A percentile compares a stretch with the other conserved stretches of the same genome.
Conservation (phyloP, 2,113 vertebrate species). For the Excalfactoria chinensis region DNA sequence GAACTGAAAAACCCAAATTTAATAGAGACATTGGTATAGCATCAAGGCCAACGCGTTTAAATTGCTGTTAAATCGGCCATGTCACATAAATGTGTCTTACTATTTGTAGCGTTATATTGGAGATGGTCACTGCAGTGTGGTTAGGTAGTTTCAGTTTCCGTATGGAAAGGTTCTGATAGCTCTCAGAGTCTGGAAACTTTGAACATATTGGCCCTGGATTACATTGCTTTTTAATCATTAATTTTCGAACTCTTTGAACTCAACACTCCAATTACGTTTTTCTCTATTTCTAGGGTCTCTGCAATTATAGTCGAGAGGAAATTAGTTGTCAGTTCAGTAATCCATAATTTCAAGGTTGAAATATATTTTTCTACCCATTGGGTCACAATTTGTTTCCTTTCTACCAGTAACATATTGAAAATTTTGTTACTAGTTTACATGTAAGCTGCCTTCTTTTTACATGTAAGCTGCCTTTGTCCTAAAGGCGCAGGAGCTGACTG, state of each 20-base stretch:
- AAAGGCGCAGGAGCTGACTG: no score
- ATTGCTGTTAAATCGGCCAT: neutral
- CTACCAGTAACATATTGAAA: neutral
- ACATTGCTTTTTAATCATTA: neutral
- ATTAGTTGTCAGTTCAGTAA: constrained; percentile 64
- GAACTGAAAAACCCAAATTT: neutral
- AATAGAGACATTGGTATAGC: neutral
- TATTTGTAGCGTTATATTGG: constrained; percentile 14
- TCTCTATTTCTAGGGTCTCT: constrained; percentile 21
- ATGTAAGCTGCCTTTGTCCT: no score
- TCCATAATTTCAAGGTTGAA: constrained; percentile 14
- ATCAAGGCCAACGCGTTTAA: neutral
- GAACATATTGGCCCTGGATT: constrained; percentile 1
- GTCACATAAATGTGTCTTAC: neutral
- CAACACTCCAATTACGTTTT: neutral
- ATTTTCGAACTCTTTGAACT: constrained; percentile 18
- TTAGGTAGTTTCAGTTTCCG: neutral
- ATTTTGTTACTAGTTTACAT: constrained; percentile 23
- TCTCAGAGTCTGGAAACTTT: constrained; percentile 19
- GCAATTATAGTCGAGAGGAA: constrained; percentile 50
- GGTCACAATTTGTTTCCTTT: constrained; percentile 28
- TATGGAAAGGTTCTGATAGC: constrained; percentile 17
- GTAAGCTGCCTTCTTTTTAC: no score
- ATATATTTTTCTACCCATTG: neutral
- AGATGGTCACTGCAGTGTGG: neutral